Evolutionary conservation across 2,888 invertebrate genomes (phyloP).

Genomic region (Amphipyra berbera): DNA sequence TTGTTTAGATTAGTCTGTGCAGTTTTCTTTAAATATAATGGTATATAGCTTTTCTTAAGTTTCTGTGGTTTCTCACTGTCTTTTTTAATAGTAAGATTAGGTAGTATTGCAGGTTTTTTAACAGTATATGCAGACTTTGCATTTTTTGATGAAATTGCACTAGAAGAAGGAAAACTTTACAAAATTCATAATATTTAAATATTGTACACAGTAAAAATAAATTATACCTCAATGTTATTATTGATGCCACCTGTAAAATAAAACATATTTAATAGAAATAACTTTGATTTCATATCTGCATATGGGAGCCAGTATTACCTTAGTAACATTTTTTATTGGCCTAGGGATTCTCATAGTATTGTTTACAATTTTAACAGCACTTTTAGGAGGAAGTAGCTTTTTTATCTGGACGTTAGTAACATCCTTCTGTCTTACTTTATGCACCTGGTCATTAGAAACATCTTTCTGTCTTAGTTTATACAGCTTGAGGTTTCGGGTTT

Average conservation of each 20-base stretch:
- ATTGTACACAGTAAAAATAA: slow-evolving; percentile 1
- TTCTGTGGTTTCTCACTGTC: slow-evolving; percentile 49
- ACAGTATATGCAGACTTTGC: slow-evolving; percentile 58
- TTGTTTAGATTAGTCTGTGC: slow-evolving; percentile 53
- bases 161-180: slow-evolving; percentile 56
- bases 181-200: slow-evolving; percentile 5
- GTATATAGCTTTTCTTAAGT: slow-evolving; percentile 65
- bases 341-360: slow-evolving; percentile 34
- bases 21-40: slow-evolving; percentile 66
- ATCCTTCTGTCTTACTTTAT: slow-evolving; percentile 25
- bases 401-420: slow-evolving; percentile 11
- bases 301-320: slow-evolving; percentile 58
- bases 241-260: slow-evolving; percentile 72
- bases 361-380: slow-evolving; percentile 29
- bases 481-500: slow-evolving; percentile 15
- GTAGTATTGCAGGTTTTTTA: slow-evolving; percentile 56
- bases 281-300: not conserved
- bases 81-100: slow-evolving; percentile 45
- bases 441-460: slow-evolving; percentile 5
- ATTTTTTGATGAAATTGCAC: slow-evolving; percentile 63
- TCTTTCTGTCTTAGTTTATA: slow-evolving; percentile 26
- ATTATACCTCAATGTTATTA: slow-evolving; percentile 67
- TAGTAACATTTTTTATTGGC: slow-evolving; percentile 51
- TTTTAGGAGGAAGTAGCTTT: slow-evolving; percentile 14
- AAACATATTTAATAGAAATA: slow-evolving; percentile 13